Conservation (phyloP, 2,888 invertebrate genomes). For the Bellardia pandia region DNA sequence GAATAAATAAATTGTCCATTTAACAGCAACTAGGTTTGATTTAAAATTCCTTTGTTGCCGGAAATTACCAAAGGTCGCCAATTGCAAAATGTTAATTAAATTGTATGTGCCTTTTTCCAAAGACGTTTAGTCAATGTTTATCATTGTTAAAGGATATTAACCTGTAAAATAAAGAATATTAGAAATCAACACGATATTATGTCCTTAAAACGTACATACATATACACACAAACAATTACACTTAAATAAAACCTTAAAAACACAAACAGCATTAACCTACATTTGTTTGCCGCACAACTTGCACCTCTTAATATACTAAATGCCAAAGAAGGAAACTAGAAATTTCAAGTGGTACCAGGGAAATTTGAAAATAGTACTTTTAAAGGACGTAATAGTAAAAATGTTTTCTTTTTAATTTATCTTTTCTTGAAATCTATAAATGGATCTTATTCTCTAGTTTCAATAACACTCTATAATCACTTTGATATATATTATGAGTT, state of each 20-base stretch:
- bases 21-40: neutral
- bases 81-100: neutral
- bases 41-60: neutral
- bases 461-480: too few relatives aligned
- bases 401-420: too few relatives aligned
- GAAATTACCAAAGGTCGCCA: neutral
- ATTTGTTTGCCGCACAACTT: neutral
- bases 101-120: neutral
- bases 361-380: too few relatives aligned
- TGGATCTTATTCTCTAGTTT: too few relatives aligned
- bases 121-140: slow-evolving; percentile 28
- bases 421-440: too few relatives aligned
- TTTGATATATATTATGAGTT: too few relatives aligned
- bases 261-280: slow-evolving; percentile 57
- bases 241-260: slow-evolving; percentile 60
- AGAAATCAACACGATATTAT: slow-evolving; percentile 76
- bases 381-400: too few relatives aligned
- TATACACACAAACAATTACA: slow-evolving; percentile 45
- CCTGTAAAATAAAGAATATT: slow-evolving; percentile 24
- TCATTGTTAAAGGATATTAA: slow-evolving; percentile 37
- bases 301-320: too few relatives aligned
- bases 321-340: too few relatives aligned
- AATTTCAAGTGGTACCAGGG: too few relatives aligned
- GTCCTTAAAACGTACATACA: slow-evolving; percentile 73
- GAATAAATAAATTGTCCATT: slow-evolving; percentile 5